Evolutionary conservation across 2,888 invertebrate species (phyloP).

Genomic region (Apodemia mormo): DNA sequence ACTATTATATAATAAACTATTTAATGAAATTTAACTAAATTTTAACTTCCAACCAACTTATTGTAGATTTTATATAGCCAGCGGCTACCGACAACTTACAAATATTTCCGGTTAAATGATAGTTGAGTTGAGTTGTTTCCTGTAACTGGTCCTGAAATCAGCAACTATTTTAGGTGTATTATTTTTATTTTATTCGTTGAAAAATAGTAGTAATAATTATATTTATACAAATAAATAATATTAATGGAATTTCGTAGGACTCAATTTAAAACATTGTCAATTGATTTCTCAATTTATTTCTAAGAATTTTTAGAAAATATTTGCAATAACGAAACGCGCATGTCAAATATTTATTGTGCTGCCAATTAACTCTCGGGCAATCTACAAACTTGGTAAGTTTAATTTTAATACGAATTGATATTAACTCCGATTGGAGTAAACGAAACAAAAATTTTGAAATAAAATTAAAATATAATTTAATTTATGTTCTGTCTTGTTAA

Average conservation of each 20-base stretch:
- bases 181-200: background rate
- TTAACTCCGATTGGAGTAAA: too few relatives aligned
- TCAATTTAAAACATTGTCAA: background rate
- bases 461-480: too few relatives aligned
- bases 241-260: background rate
- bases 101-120: background rate
- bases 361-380: background rate
- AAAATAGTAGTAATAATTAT: background rate
- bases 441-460: too few relatives aligned
- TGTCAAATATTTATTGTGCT: constrained; percentile 20
- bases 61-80: background rate
- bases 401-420: too few relatives aligned
- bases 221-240: too few relatives aligned
- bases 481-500: too few relatives aligned
- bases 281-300: too few relatives aligned
- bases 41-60: background rate
- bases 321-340: constrained; percentile 25
- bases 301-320: background rate
- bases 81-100: background rate
- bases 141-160: background rate
- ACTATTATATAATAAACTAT: background rate
- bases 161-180: background rate
- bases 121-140: background rate
- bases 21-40: background rate
- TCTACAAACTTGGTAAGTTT: too few relatives aligned